A percentile compares a stretch with the other conserved stretches of the same genome.
Conservation (phyloP, 2,888 invertebrate genomes). For the Agonopterix heracliana region DNA sequence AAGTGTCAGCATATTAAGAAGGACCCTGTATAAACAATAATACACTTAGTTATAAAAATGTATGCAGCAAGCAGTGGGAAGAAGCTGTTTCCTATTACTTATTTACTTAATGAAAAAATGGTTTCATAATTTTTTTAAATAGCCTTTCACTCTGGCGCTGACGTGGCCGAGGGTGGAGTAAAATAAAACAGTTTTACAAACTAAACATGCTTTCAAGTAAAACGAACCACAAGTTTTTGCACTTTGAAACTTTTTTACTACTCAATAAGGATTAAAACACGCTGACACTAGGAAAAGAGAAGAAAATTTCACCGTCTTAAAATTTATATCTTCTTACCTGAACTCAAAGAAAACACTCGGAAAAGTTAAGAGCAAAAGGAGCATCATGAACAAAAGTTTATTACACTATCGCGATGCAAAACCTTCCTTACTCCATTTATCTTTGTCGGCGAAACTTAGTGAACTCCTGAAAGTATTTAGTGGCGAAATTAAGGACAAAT, state of each 20-base stretch:
- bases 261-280: slow-evolving; percentile 21
- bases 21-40: no score
- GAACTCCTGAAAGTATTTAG: slow-evolving; percentile 43
- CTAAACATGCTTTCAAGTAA: no score
- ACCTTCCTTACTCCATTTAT: slow-evolving; percentile 41
- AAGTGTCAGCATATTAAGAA: no score
- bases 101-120: no score
- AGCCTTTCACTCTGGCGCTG: no score
- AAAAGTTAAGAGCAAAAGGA: slow-evolving; percentile 15
- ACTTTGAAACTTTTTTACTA: slow-evolving; percentile 15
- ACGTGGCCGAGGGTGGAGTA: no score
- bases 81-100: no score
- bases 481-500: slow-evolving; percentile 49
- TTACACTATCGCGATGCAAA: slow-evolving; percentile 54
- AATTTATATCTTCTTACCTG: slow-evolving; percentile 42
- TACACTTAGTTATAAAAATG: no score
- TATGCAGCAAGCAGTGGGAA: no score
- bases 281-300: slow-evolving; percentile 25
- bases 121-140: no score
- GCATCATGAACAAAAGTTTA: slow-evolving; percentile 47
- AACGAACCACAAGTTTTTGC: neutral
- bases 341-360: slow-evolving; percentile 28
- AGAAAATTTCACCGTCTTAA: slow-evolving; percentile 19
- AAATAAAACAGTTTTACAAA: no score
- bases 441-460: slow-evolving; percentile 45